phyloP scores from a whole-genome alignment of 2,888 invertebrate species.

The Phoenoteleia sp. region DNA sequence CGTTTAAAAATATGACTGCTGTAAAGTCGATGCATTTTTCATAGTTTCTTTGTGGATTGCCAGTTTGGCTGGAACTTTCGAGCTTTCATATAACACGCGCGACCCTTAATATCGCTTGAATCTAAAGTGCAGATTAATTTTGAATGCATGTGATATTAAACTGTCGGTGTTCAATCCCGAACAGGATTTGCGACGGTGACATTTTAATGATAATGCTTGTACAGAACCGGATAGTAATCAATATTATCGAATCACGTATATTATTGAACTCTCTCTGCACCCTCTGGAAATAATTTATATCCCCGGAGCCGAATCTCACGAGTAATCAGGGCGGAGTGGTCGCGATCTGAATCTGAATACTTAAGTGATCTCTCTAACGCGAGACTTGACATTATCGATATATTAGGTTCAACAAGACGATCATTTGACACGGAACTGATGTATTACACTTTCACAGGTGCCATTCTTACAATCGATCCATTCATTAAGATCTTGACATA shows the following conservation, averaged over 20 bases:
- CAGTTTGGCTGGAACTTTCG: constrained; percentile 19
- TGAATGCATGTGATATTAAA: constrained; percentile 58
- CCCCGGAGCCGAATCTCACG: constrained; percentile 15
- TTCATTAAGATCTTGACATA: constrained; percentile 14
- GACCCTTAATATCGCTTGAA: constrained; percentile 41
- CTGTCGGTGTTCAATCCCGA: constrained; percentile 49
- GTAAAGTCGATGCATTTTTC: constrained; percentile 32
- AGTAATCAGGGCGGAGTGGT: constrained; percentile 43
- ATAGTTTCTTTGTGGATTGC: constrained; percentile 27
- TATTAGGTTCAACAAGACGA: constrained; percentile 21
- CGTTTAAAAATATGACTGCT: constrained; percentile 33
- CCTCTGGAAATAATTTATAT: constrained; percentile 48
- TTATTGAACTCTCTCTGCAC: constrained; percentile 31
- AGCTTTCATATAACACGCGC: constrained; percentile 12
- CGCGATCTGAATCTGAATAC: constrained; percentile 48
- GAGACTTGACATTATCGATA: constrained; percentile 24
- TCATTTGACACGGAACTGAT: constrained; percentile 27
- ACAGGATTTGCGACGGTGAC: constrained; percentile 58
- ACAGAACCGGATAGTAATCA: constrained; percentile 52
- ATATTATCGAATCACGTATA: constrained; percentile 65
- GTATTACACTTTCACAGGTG: constrained; percentile 29
- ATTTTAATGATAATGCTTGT: constrained; percentile 63
- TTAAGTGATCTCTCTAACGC: constrained; percentile 29
- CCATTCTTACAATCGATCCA: background rate
- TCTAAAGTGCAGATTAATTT: constrained; percentile 63